Conservation (phyloP, 2,888 invertebrate genomes). For the Trilocha varians region DNA sequence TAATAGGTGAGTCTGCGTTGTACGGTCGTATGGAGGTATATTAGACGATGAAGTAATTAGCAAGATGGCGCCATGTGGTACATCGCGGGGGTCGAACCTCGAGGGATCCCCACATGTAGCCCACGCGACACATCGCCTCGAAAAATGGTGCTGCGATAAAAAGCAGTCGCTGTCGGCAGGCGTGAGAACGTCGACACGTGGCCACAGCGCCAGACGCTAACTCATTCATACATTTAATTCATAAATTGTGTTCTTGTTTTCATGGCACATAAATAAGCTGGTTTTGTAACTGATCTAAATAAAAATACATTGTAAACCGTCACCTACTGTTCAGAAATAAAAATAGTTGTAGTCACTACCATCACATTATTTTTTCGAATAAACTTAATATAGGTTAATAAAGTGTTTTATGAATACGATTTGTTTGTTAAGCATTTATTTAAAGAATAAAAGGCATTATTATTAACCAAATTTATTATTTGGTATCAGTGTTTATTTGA, state of each 20-base stretch:
- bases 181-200: slow-evolving; percentile 70
- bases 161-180: slow-evolving; percentile 41
- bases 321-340: no score
- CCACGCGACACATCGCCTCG: slow-evolving; percentile 53
- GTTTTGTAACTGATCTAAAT: slow-evolving; percentile 4
- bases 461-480: no score
- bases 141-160: slow-evolving; percentile 55
- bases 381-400: no score
- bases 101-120: slow-evolving; percentile 53
- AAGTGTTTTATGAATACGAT: no score
- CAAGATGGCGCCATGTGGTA: slow-evolving; percentile 55
- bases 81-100: slow-evolving; percentile 59
- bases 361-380: no score
- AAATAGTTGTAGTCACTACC: no score
- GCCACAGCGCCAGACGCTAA: slow-evolving; percentile 32
- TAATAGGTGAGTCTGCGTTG: slow-evolving; percentile 7
- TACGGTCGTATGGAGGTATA: slow-evolving; percentile 22
- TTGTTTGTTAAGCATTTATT: no score
- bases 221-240: slow-evolving; percentile 72
- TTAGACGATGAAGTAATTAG: slow-evolving; percentile 61
- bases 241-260: slow-evolving; percentile 48
- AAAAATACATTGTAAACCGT: no score
- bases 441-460: no score
- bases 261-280: slow-evolving; percentile 21
- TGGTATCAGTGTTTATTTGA: no score